Evolutionary conservation across 2,797 vertebrate genomes (phyloP), one percentile per base, ranked within the genome.

Genomic region (Zenarchopterus dispar): DNA sequence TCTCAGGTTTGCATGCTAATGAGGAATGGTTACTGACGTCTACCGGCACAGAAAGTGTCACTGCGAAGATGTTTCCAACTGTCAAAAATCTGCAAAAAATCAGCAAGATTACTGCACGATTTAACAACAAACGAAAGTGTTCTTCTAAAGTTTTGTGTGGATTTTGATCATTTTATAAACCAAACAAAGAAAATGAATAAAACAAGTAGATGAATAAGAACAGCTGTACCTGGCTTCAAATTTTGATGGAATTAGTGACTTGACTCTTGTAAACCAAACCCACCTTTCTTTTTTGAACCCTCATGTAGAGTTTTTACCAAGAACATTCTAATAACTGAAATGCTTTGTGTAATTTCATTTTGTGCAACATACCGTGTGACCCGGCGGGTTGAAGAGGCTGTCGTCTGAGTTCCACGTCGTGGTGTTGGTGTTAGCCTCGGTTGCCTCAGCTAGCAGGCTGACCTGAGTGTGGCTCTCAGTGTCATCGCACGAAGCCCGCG

Each of bases 401-500:
- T 84, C 75, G 73, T 89, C 87, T 10, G 70, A 77, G 63, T 59
- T 80, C 70, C 56, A 73, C 47, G 72, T 50, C 48, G 63, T 70
- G 19, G 33, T 44, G 78, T 74, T 70, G 52, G 46, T 17, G 76
- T 77, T 67, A 36, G 76, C 77, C 72, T 86, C 83, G 1, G 58
- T 69, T 23, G 80, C 64, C 54, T 87, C 85, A 3, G 80, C 85
- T 89, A 92, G 70, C 80, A 86, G 78, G 80, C 75, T 82, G 75
- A 86, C 65, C 66, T 82, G 86, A 79, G 67, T 47, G 77, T 86
- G 86, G 72, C 68, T 78, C 11, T 93, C 93, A 31, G 77, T 81
- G 80, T 91, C 91, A 75, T 91, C 83, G 18, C 74, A 83, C 49
- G 84, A 88, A 22, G 57, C 80, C 39, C 61, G 75, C 1, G 73